Evolutionary conservation across 2,113 vertebrate genomes (phyloP).

Genomic region (Mirounga angustirostris): DNA sequence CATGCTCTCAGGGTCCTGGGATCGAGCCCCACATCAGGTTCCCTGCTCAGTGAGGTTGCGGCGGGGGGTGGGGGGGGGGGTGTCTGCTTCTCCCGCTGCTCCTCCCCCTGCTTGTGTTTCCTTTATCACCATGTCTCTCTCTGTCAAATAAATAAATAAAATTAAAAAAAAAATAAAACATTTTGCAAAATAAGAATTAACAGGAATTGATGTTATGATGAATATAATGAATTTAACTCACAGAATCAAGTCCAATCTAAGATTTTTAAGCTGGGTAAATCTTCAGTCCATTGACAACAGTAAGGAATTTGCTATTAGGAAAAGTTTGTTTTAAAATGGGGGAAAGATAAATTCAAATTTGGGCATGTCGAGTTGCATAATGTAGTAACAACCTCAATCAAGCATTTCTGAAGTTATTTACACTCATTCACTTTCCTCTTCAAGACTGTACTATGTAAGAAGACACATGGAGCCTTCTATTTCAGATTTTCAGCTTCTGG

Average conservation of each 20-base stretch:
- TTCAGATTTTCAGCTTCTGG: not conserved
- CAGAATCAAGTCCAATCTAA: not conserved
- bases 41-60: no score
- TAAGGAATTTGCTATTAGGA: not conserved
- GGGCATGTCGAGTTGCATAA: no score
- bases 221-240: not conserved
- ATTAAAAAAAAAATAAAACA: not conserved
- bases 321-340: not conserved
- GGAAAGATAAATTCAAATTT: not conserved
- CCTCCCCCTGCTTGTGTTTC: no score
- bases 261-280: not conserved
- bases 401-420: not conserved
- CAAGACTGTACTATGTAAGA: not conserved
- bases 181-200: not conserved
- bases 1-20: no score
- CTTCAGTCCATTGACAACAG: not conserved
- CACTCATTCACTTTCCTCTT: not conserved
- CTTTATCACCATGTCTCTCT: no score
- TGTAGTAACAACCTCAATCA: not conserved
- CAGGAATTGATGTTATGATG: not conserved
- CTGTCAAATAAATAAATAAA: no score
- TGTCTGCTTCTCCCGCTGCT: no score
- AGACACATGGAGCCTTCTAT: not conserved
- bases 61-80: no score
- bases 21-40: no score